phyloP scores from a whole-genome alignment of 2,888 invertebrate genomes.

The Oligia strigilis region DNA sequence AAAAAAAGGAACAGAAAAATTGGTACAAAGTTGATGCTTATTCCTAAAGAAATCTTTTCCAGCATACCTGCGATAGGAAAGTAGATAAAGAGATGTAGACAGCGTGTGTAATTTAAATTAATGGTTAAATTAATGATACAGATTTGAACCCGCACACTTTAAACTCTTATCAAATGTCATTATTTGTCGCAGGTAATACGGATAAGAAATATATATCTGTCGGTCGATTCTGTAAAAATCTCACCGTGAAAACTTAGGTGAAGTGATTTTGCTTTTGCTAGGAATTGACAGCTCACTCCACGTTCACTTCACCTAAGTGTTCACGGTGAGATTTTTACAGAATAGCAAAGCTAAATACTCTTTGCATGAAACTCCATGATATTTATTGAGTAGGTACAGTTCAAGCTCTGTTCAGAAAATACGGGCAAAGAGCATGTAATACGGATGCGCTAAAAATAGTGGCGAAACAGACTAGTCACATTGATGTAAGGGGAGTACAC shows the following conservation, averaged over 20 bases:
- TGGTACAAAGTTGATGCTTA: too few relatives aligned
- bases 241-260: too few relatives aligned
- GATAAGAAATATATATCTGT: background rate
- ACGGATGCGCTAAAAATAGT: conserved; percentile 38
- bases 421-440: conserved; percentile 30
- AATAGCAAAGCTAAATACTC: background rate
- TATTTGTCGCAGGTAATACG: background rate
- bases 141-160: background rate
- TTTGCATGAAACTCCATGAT: background rate
- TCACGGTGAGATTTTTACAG: too few relatives aligned
- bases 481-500: conserved; percentile 45
- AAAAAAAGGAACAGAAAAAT: too few relatives aligned
- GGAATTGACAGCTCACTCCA: too few relatives aligned
- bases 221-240: too few relatives aligned
- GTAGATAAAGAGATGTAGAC: background rate
- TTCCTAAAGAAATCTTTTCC: background rate
- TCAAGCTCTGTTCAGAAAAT: conserved; percentile 6
- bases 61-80: background rate
- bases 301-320: too few relatives aligned
- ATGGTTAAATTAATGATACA: background rate
- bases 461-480: conserved; percentile 15
- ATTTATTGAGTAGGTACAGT: conserved; percentile 17
- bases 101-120: background rate
- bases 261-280: too few relatives aligned
- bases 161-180: background rate